Evolutionary conservation across 1,140 invertebrate species (phyloP).

Genomic region (Cherax quadricarinatus): DNA sequence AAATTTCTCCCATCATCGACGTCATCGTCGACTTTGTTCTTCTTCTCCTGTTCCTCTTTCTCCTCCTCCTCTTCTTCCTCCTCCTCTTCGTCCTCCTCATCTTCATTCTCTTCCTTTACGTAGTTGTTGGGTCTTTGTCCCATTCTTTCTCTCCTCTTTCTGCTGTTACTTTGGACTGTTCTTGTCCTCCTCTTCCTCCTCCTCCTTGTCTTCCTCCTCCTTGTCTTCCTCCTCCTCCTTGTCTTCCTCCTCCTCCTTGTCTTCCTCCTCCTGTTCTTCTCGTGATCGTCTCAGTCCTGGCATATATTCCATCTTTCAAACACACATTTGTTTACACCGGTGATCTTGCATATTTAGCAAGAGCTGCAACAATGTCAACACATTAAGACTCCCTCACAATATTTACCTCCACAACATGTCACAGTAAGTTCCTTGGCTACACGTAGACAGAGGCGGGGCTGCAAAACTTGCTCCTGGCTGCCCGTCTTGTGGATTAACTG

Average conservation of each 20-base stretch:
- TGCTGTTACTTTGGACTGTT: not conserved
- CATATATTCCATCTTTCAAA: not conserved
- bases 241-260: not conserved
- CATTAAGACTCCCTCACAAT: not conserved
- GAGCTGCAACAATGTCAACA: not conserved
- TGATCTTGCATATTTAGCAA: not conserved
- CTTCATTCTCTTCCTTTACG: not conserved
- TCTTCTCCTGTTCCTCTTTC: not conserved
- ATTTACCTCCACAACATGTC: not conserved
- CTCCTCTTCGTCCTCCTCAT: not conserved
- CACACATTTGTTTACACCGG: not conserved
- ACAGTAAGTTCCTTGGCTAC: not conserved
- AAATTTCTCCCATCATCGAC: not conserved
- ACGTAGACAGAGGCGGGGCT: not conserved
- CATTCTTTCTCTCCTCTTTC: constrained; percentile 4
- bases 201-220: not conserved
- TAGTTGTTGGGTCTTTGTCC: not conserved
- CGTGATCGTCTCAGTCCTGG: not conserved
- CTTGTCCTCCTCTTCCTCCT: not conserved
- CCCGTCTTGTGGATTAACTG: too few relatives aligned
- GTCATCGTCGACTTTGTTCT: not conserved
- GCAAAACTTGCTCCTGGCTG: too few relatives aligned
- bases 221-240: too few relatives aligned
- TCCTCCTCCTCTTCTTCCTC: not conserved
- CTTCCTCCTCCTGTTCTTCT: too few relatives aligned